Evolutionary conservation across 2,888 invertebrate genomes (phyloP), one percentile per base, ranked within the genome.

Genomic region (Euplagia quadripunctaria): DNA sequence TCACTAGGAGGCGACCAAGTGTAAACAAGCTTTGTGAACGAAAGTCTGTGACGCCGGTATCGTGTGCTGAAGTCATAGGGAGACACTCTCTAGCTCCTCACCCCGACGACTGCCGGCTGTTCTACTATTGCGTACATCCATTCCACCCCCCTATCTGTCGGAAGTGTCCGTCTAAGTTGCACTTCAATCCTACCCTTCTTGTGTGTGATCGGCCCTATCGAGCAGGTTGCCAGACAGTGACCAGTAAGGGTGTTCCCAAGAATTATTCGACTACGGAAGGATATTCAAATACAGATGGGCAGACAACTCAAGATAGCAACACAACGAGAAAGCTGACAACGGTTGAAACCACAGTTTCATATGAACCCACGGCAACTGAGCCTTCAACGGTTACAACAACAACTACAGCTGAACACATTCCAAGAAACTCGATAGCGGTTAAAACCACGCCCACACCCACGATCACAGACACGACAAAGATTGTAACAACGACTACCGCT

Each of bases 71-170:
- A 55, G 70, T 67, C 16, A 58, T 6, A 46, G 17, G n/a, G 7
- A 16, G 52, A 17, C 43, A 46, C 72, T 72, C 70, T 4, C 80
- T 90, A 41, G 64, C 85, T 71, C 82, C 87, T 51, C 91, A 91
- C 76, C 88, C 89, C 0, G 81, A 80, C 72, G 88, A 90, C 84
- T 90, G 89, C 79, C 67, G 77, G 66, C 83, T 90, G 61, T 91
- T 90, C 83, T 89, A 86, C 77, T 86, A 88, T 79, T 91, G 91
- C 79, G 74, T 86, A 58, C 61, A 58, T n/a, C 61, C 70, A 14
- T 61, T 72, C 58, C 9, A 31, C 9, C 17, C 65, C 0, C 76
- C 82, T 11, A 70, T 83, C 8, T 80, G 81, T 46, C 73, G 76
- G 17, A 43, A 71, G 16, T 63, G 75, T n/a, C 69, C 67, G 1